These are phyloP conservation scores for Saiga tatarica DNA, from an alignment of 2,113 vertebrate species.

Conservation along the genomic window DNA sequence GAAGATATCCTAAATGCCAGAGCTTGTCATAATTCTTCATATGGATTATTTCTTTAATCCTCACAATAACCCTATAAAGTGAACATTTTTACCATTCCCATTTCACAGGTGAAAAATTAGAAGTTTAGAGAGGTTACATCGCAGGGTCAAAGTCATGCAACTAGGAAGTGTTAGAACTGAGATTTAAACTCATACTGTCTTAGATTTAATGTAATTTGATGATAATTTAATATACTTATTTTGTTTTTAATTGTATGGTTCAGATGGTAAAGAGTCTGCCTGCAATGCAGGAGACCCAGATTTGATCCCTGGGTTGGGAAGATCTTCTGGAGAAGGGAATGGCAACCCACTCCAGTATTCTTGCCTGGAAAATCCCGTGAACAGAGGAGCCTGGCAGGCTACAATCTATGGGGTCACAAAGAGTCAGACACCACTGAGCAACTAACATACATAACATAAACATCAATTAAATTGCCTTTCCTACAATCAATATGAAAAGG, in stretches of 20 bases:
- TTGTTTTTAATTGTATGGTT: not conserved
- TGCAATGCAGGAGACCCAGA: not conserved
- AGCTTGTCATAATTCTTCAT: not conserved
- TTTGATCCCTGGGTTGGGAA: not conserved
- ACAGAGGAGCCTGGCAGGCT: not conserved
- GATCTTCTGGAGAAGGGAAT: not conserved
- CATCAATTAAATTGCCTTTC: conserved; percentile 16
- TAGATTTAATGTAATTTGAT: not conserved
- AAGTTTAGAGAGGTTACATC: not conserved
- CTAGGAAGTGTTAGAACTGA: not conserved
- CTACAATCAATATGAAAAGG: not conserved
- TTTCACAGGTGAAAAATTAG: not conserved
- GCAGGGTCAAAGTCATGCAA: not conserved
- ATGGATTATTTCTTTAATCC: not conserved
- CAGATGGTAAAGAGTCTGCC: not conserved
- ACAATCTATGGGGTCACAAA: not conserved
- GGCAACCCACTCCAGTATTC: not conserved
- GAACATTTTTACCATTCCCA: not conserved
- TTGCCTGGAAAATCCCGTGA: not conserved
- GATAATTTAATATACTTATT: not conserved
- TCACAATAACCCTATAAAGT: not conserved
- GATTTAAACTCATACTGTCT: not conserved
- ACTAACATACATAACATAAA: not conserved
- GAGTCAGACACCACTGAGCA: not conserved
- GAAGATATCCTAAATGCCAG: not conserved